A percentile compares a stretch with the other conserved stretches of the same genome.
Evolutionary conservation across 2,888 invertebrate species (phyloP).

Genomic region (Didymodactylos carnosus): DNA sequence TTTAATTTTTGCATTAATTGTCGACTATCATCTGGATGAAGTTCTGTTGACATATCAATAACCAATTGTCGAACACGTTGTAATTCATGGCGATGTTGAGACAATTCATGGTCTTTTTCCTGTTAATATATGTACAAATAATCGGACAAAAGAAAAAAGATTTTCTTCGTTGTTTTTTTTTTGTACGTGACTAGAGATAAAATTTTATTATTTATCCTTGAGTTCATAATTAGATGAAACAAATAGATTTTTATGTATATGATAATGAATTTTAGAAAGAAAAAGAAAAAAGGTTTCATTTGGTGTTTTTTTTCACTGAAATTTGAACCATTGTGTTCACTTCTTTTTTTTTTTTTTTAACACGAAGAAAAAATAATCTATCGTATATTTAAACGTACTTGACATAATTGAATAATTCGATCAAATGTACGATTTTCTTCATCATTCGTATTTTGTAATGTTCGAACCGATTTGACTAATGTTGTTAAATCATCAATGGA

Average conservation of each 20-base stretch:
- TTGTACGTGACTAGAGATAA: not conserved
- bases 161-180: not conserved
- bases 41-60: not conserved
- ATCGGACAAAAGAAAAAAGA: no score
- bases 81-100: not conserved
- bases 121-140: not conserved
- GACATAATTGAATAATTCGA: not conserved
- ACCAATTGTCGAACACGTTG: not conserved
- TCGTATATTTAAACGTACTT: no score
- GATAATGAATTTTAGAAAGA: no score
- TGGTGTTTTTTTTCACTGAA: no score
- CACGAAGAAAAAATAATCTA: no score
- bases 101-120: not conserved
- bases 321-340: no score
- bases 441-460: not conserved
- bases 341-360: no score
- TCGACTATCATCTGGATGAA: not conserved
- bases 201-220: no score
- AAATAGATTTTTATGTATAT: no score
- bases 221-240: no score
- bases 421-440: no score
- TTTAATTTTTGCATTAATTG: not conserved
- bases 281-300: not conserved
- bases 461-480: not conserved
- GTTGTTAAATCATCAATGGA: not conserved